A percentile compares a stretch with the other conserved stretches of the same genome.
These are phyloP conservation scores for Palythoa heliodiscus DNA, from an alignment of 92 coral and sea anemone genomes.

Conservation along the genomic window DNA sequence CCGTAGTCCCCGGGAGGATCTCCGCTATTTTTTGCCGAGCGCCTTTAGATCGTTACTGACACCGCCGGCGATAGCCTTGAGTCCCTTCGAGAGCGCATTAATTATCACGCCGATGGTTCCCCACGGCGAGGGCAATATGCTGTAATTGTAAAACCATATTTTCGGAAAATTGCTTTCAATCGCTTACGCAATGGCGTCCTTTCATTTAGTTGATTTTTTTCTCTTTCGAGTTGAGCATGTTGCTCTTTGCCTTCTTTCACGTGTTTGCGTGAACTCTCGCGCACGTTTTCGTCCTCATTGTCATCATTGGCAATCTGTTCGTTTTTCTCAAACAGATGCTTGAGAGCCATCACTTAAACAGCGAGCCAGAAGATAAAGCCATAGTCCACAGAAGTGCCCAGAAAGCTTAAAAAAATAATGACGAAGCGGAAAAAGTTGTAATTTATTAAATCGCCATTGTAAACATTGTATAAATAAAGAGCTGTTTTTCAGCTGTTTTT, in stretches of 20 bases:
- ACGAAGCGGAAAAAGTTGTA: no score
- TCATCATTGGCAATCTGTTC: neutral
- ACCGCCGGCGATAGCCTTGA: neutral
- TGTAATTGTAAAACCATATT: conserved; percentile 28
- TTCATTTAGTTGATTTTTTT: neutral
- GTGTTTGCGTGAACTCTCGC: conserved; percentile 18
- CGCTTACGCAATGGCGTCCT: neutral
- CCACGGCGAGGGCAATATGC: conserved; percentile 27
- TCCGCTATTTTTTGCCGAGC: neutral
- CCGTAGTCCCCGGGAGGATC: neutral
- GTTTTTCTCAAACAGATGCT: no score
- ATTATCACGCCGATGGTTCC: neutral
- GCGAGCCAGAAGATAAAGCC: no score
- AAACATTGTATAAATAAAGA: no score
- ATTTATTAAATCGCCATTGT: no score
- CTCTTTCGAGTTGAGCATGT: neutral
- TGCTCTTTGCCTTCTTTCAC: neutral
- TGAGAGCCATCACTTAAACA: no score
- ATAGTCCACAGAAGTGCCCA: no score
- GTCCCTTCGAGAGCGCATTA: neutral
- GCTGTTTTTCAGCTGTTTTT: no score
- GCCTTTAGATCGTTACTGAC: neutral
- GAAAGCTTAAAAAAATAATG: no score
- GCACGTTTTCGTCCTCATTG: neutral
- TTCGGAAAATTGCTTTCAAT: conserved; percentile 20